Evolutionary conservation across 1,140 invertebrate species (phyloP), one percentile per base, ranked within the genome.

Genomic region (Ephestia elutella): DNA sequence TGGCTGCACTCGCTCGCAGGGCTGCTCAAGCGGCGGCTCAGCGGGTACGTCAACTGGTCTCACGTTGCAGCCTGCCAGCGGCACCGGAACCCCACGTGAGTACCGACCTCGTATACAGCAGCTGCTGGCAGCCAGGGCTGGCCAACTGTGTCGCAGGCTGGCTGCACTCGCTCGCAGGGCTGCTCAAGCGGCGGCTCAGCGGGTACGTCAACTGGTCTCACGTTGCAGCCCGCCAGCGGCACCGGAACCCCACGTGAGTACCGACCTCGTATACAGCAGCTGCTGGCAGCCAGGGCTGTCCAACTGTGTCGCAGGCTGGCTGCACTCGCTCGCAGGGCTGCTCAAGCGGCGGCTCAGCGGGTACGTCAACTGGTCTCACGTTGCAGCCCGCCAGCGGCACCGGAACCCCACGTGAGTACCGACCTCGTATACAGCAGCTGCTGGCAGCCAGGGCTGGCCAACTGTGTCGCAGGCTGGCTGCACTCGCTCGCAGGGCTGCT

Each of bases 11-110:
- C 90, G 69, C 80, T 92, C 75, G 89, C 91, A 65, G 91, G 91
- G 79, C 89, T 91, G 73, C 88, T 92, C 85, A 92, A 91, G 86
- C 89, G 90, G 78, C 92, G 94, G 71, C 94, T 95, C 83, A 92
- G 93, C 71, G 93, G 93, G 61, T 95, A 95, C 87, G 92, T 95
- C 68, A 94, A 94, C 89, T 91, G 92, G 85, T 92, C 93, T 87
- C 82, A 87, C 75, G 71, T 86, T 84, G 81, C 80, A 84, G 81
- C 77, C 66, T 68, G 70, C 66, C 57, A 66, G 65, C 71, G 73
- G 44, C 65, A 69, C 55, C 57, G 66, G 64, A 70, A 72, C 28
- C 71, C 73, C 65, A 78, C 73, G 79, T 82, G 25, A 65, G 70
- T 70, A 7, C 44, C 0, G 8, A 32, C 11, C 3, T 1, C 11